Conservation (phyloP, 2,113 vertebrate species). For the Archocentrus centrarchus region DNA sequence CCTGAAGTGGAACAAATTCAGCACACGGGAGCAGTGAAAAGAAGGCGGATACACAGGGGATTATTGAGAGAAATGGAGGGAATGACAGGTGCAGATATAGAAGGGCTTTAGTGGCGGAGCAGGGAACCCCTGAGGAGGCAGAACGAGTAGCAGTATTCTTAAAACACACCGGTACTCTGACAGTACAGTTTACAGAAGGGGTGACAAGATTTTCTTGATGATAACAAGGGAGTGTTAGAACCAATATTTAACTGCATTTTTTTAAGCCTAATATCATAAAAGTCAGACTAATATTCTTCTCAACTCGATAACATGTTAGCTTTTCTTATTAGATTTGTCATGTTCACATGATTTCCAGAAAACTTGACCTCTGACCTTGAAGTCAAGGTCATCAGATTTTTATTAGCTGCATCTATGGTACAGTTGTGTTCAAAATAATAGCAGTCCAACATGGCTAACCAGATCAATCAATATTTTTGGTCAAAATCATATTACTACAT, state of each 20-base stretch:
- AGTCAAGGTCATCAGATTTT: too few relatives aligned
- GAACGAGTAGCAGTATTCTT: background rate
- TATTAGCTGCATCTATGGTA: too few relatives aligned
- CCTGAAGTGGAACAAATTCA: constrained; percentile 62
- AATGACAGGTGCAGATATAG: constrained; percentile 38
- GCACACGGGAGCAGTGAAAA: constrained; percentile 19
- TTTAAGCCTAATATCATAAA: background rate
- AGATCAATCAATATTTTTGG: too few relatives aligned
- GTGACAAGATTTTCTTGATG: background rate
- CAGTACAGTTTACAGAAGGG: background rate
- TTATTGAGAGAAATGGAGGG: background rate
- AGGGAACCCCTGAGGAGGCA: background rate
- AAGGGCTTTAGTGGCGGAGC: background rate
- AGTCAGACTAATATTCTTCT: too few relatives aligned
- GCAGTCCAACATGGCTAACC: too few relatives aligned
- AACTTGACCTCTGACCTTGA: too few relatives aligned
- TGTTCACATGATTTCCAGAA: too few relatives aligned
- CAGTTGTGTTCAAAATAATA: too few relatives aligned
- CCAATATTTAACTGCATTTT: background rate
- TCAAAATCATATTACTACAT: too few relatives aligned
- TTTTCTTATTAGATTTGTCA: too few relatives aligned
- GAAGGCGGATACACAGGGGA: constrained; percentile 29
- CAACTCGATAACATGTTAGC: too few relatives aligned
- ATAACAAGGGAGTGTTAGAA: background rate
- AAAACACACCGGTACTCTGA: background rate